phyloP scores from a whole-genome alignment of 2,888 invertebrate genomes.

The Thecocarcelia acutangulata region DNA sequence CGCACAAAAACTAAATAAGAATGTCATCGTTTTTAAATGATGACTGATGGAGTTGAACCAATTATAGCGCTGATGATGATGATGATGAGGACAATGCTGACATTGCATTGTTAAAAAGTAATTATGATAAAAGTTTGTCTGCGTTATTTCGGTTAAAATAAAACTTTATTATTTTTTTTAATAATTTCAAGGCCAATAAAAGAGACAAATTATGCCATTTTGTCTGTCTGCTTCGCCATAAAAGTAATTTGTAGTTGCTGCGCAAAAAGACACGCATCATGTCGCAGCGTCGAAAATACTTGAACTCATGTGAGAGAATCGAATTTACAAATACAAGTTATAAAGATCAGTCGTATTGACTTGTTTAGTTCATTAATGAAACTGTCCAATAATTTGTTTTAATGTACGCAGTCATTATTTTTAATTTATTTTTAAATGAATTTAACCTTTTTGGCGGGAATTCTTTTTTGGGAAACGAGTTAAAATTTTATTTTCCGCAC shows the following conservation, averaged over 20 bases:
- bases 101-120: slow-evolving; percentile 64
- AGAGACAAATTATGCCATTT: not conserved
- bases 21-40: slow-evolving; percentile 16
- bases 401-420: slow-evolving; percentile 32
- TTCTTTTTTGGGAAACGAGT: not conserved
- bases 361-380: slow-evolving; percentile 34
- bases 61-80: slow-evolving; percentile 31
- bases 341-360: not conserved
- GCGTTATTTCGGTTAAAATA: slow-evolving; percentile 30
- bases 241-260: slow-evolving; percentile 30
- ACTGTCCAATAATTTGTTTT: slow-evolving; percentile 13
- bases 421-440: slow-evolving; percentile 42
- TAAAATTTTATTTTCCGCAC: slow-evolving; percentile 11
- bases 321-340: not conserved
- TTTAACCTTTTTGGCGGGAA: slow-evolving; percentile 1
- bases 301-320: not conserved
- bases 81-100: slow-evolving; percentile 33
- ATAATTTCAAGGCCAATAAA: slow-evolving; percentile 51
- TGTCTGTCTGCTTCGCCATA: not conserved
- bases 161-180: slow-evolving; percentile 61
- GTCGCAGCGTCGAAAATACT: not conserved
- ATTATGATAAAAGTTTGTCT: slow-evolving; percentile 46
- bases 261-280: not conserved
- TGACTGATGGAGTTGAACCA: not conserved
- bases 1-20: slow-evolving; percentile 16